These are phyloP conservation scores for Copidosoma floridanum DNA, from an alignment of 1,140 invertebrate species.

Conservation along the genomic window DNA sequence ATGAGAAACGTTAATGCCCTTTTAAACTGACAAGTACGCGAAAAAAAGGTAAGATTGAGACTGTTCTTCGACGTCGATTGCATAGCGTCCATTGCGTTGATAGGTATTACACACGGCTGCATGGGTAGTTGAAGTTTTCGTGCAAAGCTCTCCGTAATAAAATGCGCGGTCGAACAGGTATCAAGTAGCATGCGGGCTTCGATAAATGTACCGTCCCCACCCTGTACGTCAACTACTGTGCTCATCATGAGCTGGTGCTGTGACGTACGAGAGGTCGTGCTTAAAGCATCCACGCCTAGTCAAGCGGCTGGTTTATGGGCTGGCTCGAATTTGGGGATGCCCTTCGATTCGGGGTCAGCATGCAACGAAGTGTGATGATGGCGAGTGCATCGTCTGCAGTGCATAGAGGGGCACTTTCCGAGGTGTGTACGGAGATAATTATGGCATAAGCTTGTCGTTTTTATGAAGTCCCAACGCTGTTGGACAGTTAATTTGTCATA, in stretches of 20 bases:
- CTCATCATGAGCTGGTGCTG: too few relatives aligned
- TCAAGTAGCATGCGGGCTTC: too few relatives aligned
- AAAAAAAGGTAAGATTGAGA: not conserved
- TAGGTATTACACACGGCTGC: constrained; percentile 15
- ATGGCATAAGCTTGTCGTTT: not conserved
- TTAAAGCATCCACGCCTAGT: too few relatives aligned
- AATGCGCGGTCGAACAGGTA: not conserved
- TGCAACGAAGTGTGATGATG: not conserved
- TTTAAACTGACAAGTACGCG: not conserved
- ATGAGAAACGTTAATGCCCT: not conserved
- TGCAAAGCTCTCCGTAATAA: not conserved
- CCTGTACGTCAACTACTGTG: too few relatives aligned
- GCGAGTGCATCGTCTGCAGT: not conserved
- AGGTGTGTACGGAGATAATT: not conserved
- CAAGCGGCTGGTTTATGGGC: too few relatives aligned
- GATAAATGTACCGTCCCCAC: too few relatives aligned
- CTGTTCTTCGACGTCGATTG: not conserved
- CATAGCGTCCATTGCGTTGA: not conserved
- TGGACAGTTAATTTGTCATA: not conserved
- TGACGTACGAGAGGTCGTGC: too few relatives aligned
- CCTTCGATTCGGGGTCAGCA: not conserved
- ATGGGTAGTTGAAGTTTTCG: constrained; percentile 18
- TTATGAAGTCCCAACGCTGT: not conserved
- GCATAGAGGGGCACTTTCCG: not conserved
- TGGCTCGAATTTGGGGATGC: too few relatives aligned